Evolutionary conservation across 2,888 invertebrate genomes (phyloP), one percentile per base, ranked within the genome.

Genomic region (Dryobota labecula): DNA sequence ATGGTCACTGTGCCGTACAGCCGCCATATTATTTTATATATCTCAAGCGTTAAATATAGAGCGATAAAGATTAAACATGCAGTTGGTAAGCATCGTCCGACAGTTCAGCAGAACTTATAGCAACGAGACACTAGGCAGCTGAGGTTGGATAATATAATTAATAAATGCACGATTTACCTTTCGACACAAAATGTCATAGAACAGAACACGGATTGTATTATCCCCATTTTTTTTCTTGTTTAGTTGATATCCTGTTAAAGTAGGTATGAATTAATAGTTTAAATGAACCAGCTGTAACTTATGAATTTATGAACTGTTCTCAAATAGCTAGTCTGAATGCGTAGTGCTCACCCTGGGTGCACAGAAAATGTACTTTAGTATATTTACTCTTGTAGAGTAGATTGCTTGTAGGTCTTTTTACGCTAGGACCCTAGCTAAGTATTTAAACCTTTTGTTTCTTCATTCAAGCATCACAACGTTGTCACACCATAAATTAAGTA

Each of bases 111-210:
- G 20, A 15, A 9, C 20, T 33, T 18, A 24, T 11, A 62, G 38
- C 18, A 62, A 47, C 11, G 15, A 53, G 9, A 27, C 18, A 27
- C 8, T 49, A 5, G 1, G 2, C 18, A 36, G 33, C 18, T 33
- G 9, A 58, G 20, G 20, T 45, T 15, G 11, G 13, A 30, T 18
- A 15, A 30, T 18, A 15, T 18, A 5, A 41, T 11, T 0, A 43
- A 70, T 33, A 45, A 54, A 68, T 61, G 41, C 11, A 30, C 18
- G 27, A 70, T 71, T 86, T 85, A 95, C 95, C 95, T 93, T 90
- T 95, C 95, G 4, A 92, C 84, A 80, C 95, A 95, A 82, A 95
- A 94, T 76, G 92, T 91, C 63, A 92, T 69, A 36, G 94, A 93
- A 86, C 94, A 95, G 77, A 93, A 89, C 70, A 95, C 78, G 1